A percentile compares a stretch with the other conserved stretches of the same genome.
These are phyloP conservation scores for Andrena fulva DNA, from an alignment of 2,888 invertebrate species.

Conservation along the genomic window DNA sequence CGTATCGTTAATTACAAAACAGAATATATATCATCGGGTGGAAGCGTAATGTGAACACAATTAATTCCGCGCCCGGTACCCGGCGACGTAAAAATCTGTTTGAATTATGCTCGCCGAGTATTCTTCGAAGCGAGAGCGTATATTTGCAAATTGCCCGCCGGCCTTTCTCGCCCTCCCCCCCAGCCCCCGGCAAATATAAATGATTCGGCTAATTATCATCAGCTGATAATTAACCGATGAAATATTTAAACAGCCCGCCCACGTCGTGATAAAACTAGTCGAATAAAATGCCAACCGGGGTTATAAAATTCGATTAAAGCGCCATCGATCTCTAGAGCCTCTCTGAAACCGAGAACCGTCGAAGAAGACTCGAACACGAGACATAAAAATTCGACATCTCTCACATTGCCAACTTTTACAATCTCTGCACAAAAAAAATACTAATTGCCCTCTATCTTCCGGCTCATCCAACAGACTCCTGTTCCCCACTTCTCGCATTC, in stretches of 20 bases:
- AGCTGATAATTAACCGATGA: slow-evolving; percentile 27
- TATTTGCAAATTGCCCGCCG: slow-evolving; percentile 8
- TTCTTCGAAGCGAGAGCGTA: slow-evolving; percentile 5
- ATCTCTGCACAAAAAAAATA: too few relatives aligned
- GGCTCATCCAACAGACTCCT: too few relatives aligned
- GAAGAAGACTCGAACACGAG: too few relatives aligned
- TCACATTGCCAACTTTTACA: too few relatives aligned
- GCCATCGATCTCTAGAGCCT: not conserved
- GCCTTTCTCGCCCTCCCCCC: not conserved
- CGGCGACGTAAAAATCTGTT: slow-evolving; percentile 38
- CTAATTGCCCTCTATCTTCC: too few relatives aligned
- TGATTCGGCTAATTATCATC: slow-evolving; percentile 26
- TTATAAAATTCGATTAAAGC: slow-evolving; percentile 12
- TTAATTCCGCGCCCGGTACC: slow-evolving; percentile 23
- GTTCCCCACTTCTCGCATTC: too few relatives aligned
- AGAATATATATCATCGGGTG: slow-evolving; percentile 16
- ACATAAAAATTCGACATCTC: too few relatives aligned
- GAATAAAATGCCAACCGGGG: not conserved
- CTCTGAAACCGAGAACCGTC: too few relatives aligned
- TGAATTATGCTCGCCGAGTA: slow-evolving; percentile 32
- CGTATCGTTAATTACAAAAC: slow-evolving; percentile 37
- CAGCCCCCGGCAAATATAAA: slow-evolving; percentile 11
- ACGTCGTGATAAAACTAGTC: not conserved
- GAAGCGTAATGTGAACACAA: slow-evolving; percentile 33
- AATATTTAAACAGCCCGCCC: slow-evolving; percentile 13